These are phyloP conservation scores for Xyrichtys novacula DNA, from an alignment of 2,797 vertebrate species.

Conservation along the genomic window DNA sequence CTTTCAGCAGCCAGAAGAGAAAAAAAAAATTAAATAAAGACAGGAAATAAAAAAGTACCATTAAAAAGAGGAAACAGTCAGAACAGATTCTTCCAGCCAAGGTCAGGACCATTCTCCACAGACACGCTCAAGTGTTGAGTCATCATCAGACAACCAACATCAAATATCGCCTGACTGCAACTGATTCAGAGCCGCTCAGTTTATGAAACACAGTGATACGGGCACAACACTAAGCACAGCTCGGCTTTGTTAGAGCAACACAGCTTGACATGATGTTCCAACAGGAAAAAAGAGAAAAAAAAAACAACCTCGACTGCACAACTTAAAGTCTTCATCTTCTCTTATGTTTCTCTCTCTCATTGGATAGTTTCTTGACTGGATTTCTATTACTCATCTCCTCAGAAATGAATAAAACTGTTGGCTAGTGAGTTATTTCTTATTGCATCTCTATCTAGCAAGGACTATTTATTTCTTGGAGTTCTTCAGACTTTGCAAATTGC, in stretches of 20 bases:
- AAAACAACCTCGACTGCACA: constrained; percentile 30
- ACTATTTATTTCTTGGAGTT: constrained; percentile 8
- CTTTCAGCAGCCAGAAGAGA: constrained; percentile 33
- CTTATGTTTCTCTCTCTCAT: constrained; percentile 1
- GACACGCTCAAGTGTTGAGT: constrained; percentile 71
- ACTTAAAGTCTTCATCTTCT: constrained; percentile 36
- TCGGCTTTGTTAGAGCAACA: constrained; percentile 35
- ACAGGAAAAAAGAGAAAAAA: constrained; percentile 47
- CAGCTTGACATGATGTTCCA: constrained; percentile 39
- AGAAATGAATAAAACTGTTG: constrained; percentile 9
- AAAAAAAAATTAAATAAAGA: not conserved
- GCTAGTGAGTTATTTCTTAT: not conserved
- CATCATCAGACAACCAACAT: constrained; percentile 68
- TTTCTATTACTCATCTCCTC: constrained; percentile 17
- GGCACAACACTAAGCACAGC: constrained; percentile 53
- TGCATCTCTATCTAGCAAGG: not conserved
- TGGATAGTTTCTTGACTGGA: not conserved
- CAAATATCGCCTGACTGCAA: constrained; percentile 62
- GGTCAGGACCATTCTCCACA: constrained; percentile 64
- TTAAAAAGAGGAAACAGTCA: constrained; percentile 65
- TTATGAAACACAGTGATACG: constrained; percentile 74
- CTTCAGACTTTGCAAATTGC: constrained; percentile 22
- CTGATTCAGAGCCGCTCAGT: constrained; percentile 67
- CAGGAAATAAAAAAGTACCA: constrained; percentile 40
- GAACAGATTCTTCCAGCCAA: constrained; percentile 64